Evolutionary conservation across 2,888 invertebrate species (phyloP), one percentile per base, ranked within the genome.

Genomic region (Parnassius orleans): DNA sequence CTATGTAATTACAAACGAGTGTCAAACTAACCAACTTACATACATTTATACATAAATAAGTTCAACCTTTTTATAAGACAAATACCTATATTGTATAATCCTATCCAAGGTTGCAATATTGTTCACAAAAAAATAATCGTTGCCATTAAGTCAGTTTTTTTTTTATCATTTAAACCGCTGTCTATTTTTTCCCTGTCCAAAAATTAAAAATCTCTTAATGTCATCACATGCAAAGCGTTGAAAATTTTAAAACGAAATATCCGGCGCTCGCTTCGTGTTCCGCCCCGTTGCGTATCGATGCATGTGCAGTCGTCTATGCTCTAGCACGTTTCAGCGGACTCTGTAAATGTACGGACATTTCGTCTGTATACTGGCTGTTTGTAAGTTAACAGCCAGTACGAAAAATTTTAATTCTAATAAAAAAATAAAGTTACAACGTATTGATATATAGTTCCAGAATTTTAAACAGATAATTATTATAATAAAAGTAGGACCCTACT

Each of bases 261-360:
- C 62, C 33, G 62, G 60, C 66, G 55, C 41, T 43, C 61, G 47
- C 41, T 53, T 68, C 66, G 80, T 74, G 77, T 82, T 79, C 77
- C 83, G 75, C 76, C 65, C 74, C 73, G 73, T 63, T 73, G 79
- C 70, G 71, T 75, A 76, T 74, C 75, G 77, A 76, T 73, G 74
- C 72, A 73, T 74, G 72, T 76, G 78, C 81, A 81, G 68, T 70
- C 70, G 69, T 68, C 71, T 77, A 74, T 79, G 71, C 53, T 24
- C 19, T 46, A 42, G 57, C 62, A 57, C 62, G 53, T 53, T 19
- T 48, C 15, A 44, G 33, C 47, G 53, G 11, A 54, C 57, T 44
- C 24, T 33, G 33, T 14, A 24, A 57, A 57, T 57, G 43, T 57
- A 43, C 53, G 53, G 43, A 43, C 24, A 48, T 60, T 55, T 48